phyloP scores from a whole-genome alignment of 2,888 invertebrate species.

The Trachelus tabidus region DNA sequence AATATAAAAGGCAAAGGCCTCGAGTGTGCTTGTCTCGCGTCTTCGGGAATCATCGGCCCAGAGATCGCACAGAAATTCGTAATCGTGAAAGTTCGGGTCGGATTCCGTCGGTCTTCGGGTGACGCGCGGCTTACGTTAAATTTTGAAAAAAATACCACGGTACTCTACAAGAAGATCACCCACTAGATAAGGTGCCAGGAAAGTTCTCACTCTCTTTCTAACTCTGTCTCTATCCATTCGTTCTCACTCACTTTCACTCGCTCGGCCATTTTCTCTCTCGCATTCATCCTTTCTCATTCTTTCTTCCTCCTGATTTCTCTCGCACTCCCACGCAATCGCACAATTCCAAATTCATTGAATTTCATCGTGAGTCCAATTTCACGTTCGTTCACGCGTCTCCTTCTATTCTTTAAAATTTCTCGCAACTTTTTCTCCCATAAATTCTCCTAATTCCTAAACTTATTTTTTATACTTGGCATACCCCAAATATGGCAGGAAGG shows the following conservation, averaged over 20 bases:
- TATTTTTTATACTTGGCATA: constrained; percentile 70
- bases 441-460: constrained; percentile 59
- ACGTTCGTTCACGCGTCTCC: constrained; percentile 2
- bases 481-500: constrained; percentile 75
- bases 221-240: constrained; percentile 12
- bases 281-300: constrained; percentile 26
- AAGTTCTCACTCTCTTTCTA: constrained; percentile 14
- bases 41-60: constrained; percentile 16
- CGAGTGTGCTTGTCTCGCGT: constrained; percentile 41
- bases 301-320: constrained; percentile 29
- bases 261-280: constrained; percentile 24
- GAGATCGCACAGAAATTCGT: not conserved
- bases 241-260: constrained; percentile 21
- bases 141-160: constrained; percentile 63
- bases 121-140: constrained; percentile 39
- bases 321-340: not conserved
- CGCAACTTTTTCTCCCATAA: constrained; percentile 25
- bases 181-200: constrained; percentile 30
- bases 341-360: constrained; percentile 4
- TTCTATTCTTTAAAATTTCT: constrained; percentile 17
- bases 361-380: not conserved
- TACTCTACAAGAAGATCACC: constrained; percentile 49
- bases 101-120: constrained; percentile 5
- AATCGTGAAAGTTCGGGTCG: not conserved
- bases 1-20: constrained; percentile 43